Base-by-base conservation (phyloP, 2,797 vertebrate genomes). In the Danio choprae region DNA sequence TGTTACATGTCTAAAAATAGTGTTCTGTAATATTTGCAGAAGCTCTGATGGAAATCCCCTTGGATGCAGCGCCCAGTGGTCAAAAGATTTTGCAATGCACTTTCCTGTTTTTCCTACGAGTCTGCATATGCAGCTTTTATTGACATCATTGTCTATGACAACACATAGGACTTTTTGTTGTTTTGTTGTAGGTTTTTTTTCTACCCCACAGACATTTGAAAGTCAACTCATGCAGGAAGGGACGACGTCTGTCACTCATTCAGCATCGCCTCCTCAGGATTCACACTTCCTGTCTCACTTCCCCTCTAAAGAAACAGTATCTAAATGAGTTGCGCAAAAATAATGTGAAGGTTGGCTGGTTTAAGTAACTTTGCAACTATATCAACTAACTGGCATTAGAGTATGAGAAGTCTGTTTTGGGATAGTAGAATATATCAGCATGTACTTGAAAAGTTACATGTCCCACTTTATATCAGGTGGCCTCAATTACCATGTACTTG, bases 221-320 rank as follows among this genome's bases (percentile, higher is more conserved):
- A 81, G 48, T 13, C 68, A 63, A 12, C 44, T 76, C 74, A 68
- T 55, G 70, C 80, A 80, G 74, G 69, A 83, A 80, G 43, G 64
- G 65, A 44, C 7, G 12, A 53, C 16, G 55, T 79, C 64, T 48
- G 29, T 74, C 81, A 79, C 53, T 77, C 76, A 83, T 83, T 71
- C 67, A 74, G 59, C 74, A 74, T 68, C 55, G 48, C 46, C 71
- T 78, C 74, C 63, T 64, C 36, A 58, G 64, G 36, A 82, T 50
- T 55, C 59, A 69, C 38, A 83, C 68, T 82, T 87, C 81, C 81
- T 80, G 81, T 87, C 70, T 85, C 84, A 87, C 82, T 85, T 86
- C 83, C 77, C 71, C 59, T 82, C 38, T 67, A 62, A 64, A 83
- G 71, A 76, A 62, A 60, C 43, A 43, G 29, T 20, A 60, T 51